Evolutionary conservation across 2,888 invertebrate species (phyloP).

Genomic region (Leptogaster cylindrica): DNA sequence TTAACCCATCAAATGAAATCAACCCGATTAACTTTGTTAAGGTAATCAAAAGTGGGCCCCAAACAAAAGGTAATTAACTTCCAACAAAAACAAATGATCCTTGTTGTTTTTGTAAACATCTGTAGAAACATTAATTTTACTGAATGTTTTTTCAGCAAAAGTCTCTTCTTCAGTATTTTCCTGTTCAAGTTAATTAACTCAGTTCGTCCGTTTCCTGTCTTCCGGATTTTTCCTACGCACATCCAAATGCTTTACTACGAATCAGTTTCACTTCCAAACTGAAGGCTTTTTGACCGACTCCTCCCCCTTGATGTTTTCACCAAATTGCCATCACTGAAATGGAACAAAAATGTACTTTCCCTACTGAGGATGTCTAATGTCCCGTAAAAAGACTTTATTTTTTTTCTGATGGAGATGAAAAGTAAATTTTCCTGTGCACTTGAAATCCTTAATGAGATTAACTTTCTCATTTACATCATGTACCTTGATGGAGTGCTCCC

Average conservation of each 20-base stretch:
- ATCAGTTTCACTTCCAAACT: too few species aligned
- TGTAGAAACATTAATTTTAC: conserved; percentile 20
- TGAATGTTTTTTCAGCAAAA: background rate
- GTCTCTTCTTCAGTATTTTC: conserved; percentile 2
- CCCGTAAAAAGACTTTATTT: background rate
- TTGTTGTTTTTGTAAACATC: conserved; percentile 5
- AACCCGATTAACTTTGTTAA: conserved; percentile 7
- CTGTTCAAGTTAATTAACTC: conserved; percentile 6
- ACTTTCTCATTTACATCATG: conserved; percentile 3
- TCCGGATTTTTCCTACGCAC: too few species aligned
- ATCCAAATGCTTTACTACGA: too few species aligned
- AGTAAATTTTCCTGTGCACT: conserved; percentile 14
- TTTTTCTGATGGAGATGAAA: conserved; percentile 3
- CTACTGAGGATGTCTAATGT: background rate
- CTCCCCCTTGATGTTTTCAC: too few species aligned
- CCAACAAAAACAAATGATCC: background rate
- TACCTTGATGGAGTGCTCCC: background rate
- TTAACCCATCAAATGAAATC: background rate
- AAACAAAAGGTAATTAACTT: conserved; percentile 26
- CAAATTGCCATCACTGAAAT: too few species aligned
- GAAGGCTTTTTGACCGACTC: too few species aligned
- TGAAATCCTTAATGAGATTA: conserved; percentile 14
- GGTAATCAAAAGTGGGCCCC: conserved; percentile 15
- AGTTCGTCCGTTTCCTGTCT: background rate
- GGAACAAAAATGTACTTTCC: conserved; percentile 2